These are phyloP conservation scores for Ptilonorhynchus violaceus DNA, from an alignment of 2,113 vertebrate genomes.

Conservation along the genomic window DNA sequence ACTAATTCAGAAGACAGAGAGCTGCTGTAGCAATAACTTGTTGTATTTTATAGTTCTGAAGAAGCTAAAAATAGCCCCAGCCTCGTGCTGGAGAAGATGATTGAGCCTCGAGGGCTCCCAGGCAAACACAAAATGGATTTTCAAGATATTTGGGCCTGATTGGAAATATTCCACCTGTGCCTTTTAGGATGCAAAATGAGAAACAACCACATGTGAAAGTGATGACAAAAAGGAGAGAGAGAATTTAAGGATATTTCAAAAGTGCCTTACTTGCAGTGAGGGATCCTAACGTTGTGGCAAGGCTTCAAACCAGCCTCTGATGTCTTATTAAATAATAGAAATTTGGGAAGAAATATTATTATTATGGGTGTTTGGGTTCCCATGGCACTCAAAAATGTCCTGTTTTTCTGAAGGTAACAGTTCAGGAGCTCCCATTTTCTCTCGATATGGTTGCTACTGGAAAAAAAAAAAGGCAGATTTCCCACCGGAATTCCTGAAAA, in stretches of 20 bases:
- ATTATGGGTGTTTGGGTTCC: neutral
- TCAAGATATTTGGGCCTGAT: neutral
- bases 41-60: neutral
- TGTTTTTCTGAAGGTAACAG: neutral
- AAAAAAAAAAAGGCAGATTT: neutral
- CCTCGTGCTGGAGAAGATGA: neutral
- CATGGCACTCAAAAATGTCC: neutral
- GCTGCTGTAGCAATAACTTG: neutral
- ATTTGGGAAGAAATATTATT: neutral
- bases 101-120: neutral
- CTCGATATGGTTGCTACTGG: neutral
- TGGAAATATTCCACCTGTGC: neutral
- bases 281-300: neutral
- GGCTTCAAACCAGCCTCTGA: neutral
- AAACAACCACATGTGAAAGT: neutral
- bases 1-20: neutral
- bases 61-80: neutral
- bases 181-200: neutral
- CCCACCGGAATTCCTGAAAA: neutral
- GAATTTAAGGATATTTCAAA: neutral
- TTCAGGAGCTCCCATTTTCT: neutral
- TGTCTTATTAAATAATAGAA: neutral
- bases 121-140: neutral
- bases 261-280: neutral
- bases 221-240: neutral